These are phyloP conservation scores for Macrotis lagotis DNA, from an alignment of 2,113 vertebrate genomes.

Conservation along the genomic window DNA sequence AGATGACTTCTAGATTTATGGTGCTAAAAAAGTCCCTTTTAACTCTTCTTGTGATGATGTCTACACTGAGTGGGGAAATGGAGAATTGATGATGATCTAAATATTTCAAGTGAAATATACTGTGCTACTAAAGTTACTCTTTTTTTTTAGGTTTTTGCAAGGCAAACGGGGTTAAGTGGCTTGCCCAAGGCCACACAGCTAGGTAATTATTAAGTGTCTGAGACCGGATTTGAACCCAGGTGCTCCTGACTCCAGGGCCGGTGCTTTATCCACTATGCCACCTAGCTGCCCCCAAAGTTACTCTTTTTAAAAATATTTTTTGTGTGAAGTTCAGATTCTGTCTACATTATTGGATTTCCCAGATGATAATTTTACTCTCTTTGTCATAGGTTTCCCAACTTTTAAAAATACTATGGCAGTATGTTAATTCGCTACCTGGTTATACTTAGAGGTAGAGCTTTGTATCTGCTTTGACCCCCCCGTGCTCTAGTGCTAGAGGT, in stretches of 20 bases:
- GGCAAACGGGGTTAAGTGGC: no score
- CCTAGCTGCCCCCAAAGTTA: no score
- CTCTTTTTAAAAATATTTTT: not conserved
- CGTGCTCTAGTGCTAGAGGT: not conserved
- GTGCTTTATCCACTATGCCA: slow-evolving; percentile 10
- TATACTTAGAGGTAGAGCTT: not conserved
- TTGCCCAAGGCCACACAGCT: no score
- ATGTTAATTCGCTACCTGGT: not conserved
- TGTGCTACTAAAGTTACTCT: not conserved
- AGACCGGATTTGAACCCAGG: no score
- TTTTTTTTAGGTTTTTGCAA: no score
- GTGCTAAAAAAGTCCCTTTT: not conserved
- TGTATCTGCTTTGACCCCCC: slow-evolving; percentile 1
- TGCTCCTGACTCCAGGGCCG: not conserved
- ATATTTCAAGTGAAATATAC: not conserved
- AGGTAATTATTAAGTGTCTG: no score
- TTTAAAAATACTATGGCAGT: not conserved
- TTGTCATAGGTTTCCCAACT: not conserved
- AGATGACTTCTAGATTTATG: not conserved
- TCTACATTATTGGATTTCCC: not conserved
- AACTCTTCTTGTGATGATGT: not conserved
- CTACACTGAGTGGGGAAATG: not conserved
- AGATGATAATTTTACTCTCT: not conserved
- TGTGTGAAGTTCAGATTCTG: not conserved
- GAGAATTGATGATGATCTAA: slow-evolving; percentile 9